Conservation (phyloP, 2,797 vertebrate genomes). For the Lates japonicus region DNA sequence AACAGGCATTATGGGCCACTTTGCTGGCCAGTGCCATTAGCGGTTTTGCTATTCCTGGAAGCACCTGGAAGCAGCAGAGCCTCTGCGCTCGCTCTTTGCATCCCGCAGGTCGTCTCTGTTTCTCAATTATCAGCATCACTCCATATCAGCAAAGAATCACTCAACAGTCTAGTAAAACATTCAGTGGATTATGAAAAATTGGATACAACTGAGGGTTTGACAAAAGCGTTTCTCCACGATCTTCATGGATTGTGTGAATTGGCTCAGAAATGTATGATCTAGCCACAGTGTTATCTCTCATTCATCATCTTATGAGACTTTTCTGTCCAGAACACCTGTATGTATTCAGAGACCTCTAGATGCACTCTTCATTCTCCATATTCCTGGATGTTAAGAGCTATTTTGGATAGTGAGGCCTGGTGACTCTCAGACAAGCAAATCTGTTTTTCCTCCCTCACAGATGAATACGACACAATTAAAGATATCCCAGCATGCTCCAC, state of each 20-base stretch:
- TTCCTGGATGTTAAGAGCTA: background rate
- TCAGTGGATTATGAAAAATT: slow-evolving; percentile 2
- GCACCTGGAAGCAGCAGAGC: slow-evolving; percentile 63
- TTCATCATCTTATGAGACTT: slow-evolving; percentile 25
- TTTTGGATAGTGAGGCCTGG: slow-evolving; percentile 2
- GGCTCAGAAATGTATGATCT: slow-evolving; percentile 14
- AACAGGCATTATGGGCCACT: slow-evolving; percentile 73
- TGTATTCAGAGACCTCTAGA: slow-evolving; percentile 20
- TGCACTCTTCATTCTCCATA: slow-evolving; percentile 13
- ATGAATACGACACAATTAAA: background rate
- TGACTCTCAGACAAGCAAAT: background rate
- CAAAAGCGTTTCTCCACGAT: background rate
- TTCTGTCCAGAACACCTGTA: slow-evolving; percentile 25
- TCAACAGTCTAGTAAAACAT: slow-evolving; percentile 29
- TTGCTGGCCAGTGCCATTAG: slow-evolving; percentile 69
- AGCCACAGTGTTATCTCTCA: slow-evolving; percentile 18
- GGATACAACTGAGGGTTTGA: slow-evolving; percentile 13
- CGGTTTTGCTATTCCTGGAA: slow-evolving; percentile 69
- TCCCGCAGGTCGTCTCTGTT: slow-evolving; percentile 30
- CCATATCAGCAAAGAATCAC: slow-evolving; percentile 25
- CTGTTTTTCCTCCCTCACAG: background rate
- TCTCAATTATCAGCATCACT: slow-evolving; percentile 35
- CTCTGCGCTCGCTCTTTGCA: slow-evolving; percentile 20
- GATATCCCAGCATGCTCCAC: background rate
- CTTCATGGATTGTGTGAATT: background rate